A percentile compares a stretch with the other conserved stretches of the same genome.
phyloP scores from a whole-genome alignment of 1,140 invertebrate genomes.

The Musca domestica region DNA sequence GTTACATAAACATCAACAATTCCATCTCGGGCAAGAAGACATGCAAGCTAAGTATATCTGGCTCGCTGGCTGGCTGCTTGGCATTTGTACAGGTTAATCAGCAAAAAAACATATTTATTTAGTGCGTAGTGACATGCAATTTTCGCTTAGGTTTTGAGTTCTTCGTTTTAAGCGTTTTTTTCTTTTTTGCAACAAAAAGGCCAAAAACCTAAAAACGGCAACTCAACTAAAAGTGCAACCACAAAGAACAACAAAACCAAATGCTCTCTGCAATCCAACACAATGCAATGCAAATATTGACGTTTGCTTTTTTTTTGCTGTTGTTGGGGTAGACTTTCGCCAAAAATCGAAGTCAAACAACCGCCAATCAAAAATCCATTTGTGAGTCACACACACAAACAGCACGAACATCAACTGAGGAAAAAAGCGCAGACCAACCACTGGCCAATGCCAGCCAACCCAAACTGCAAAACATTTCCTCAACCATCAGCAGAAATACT shows the following conservation, averaged over 20 bases:
- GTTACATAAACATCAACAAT: no score
- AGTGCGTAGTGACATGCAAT: constrained; percentile 17
- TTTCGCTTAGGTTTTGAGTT: neutral
- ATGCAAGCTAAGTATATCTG: no score
- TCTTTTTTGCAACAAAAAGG: neutral
- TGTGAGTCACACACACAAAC: constrained; percentile 4
- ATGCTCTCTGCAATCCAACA: no score
- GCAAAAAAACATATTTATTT: constrained; percentile 9
- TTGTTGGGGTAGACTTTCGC: constrained; percentile 5
- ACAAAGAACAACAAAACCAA: constrained; percentile 4
- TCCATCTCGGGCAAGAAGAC: no score
- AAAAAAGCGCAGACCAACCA: neutral
- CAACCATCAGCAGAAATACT: no score
- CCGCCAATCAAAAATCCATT: constrained; percentile 9
- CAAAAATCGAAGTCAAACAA: constrained; percentile 11
- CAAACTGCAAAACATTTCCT: no score
- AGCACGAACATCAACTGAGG: neutral
- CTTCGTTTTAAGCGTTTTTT: neutral
- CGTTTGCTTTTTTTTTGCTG: no score
- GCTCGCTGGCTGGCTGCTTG: neutral
- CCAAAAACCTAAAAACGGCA: neutral
- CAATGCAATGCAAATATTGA: constrained; percentile 16
- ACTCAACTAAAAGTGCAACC: neutral
- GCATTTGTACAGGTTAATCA: constrained; percentile 4
- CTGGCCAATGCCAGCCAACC: no score